Evolutionary conservation across 2,888 invertebrate genomes (phyloP), one percentile per base, ranked within the genome.

Genomic region (Deilephila elpenor): DNA sequence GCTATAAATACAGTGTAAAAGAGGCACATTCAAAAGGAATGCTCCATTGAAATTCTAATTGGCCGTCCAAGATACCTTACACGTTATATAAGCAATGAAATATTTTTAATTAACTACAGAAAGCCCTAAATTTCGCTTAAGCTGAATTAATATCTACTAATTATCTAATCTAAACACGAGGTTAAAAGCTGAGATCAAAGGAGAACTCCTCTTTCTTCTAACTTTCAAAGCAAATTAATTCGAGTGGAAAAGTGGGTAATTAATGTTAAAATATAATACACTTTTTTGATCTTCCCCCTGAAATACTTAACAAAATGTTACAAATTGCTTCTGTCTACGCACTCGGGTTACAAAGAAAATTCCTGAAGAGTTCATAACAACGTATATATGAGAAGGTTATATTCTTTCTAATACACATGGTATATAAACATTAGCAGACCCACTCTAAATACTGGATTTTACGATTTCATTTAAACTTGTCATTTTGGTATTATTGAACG

Each of bases 111-210:
- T 82, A 84, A 84, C 79, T 82, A 76, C 73, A 73, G 73, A 76
- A 78, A 75, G 72, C 73, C 75, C 77, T 73, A 74, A 81, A 85
- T 82, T 84, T 82, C 80, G 78, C 77, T 84, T 80, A 74, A 82
- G 78, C 78, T 74, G 61, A 86, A 84, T 87, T 83, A 84, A 83
- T 83, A 67, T 67, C 51, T 67, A 83, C 81, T 86, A 86, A 87
- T 88, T 87, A 85, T 84, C 79, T 84, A 83, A 86, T 80, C 80
- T 79, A 82, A 87, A 85, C 80, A 82, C 78, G 78, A 85, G 83
- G 82, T 83, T 83, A 83, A 84, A 78, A 84, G 81, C 78, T 76
- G 64, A 83, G 81, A 86, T 88, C 88, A 88, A 88, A 85, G 85
- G 78, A 76, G 79, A 80, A 80, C 77, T 79, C 80, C 81, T 82